Conservation (phyloP, 2,888 invertebrate species). For the Escarpia spicata region DNA sequence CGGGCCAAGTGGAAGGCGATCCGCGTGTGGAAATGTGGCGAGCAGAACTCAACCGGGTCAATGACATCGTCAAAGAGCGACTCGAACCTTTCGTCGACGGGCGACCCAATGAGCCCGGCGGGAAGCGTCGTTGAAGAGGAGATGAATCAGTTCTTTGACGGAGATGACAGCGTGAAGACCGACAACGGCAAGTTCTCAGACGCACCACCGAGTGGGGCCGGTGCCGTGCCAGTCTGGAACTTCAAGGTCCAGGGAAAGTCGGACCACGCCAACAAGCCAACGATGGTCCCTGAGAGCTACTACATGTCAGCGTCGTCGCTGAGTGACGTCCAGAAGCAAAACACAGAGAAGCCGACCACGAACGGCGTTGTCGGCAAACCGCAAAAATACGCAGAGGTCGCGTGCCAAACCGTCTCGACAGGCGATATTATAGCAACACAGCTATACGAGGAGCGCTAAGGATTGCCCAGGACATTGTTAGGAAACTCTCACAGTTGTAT, state of each 20-base stretch:
- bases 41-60: conserved; percentile 54
- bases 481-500: neutral
- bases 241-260: conserved; percentile 43
- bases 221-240: conserved; percentile 63
- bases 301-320: conserved; percentile 62
- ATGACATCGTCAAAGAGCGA: conserved; percentile 45
- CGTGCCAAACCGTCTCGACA: conserved; percentile 64
- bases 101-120: conserved; percentile 44
- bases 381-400: conserved; percentile 47
- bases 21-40: conserved; percentile 64
- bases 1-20: conserved; percentile 65
- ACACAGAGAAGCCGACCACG: conserved; percentile 17
- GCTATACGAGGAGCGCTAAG: conserved; percentile 58
- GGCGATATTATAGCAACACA: conserved; percentile 65
- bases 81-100: conserved; percentile 26
- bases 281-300: conserved; percentile 62
- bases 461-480: neutral
- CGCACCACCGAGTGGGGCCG: conserved; percentile 62
- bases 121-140: conserved; percentile 61
- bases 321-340: conserved; percentile 45
- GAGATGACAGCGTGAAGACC: conserved; percentile 54
- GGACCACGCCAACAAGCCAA: conserved; percentile 40
- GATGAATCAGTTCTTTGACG: conserved; percentile 53
- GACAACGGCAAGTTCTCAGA: conserved; percentile 49
- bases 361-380: neutral